A percentile compares a stretch with the other conserved stretches of the same genome.
phyloP scores from a whole-genome alignment of 2,113 vertebrate species.

The Pipa parva region DNA sequence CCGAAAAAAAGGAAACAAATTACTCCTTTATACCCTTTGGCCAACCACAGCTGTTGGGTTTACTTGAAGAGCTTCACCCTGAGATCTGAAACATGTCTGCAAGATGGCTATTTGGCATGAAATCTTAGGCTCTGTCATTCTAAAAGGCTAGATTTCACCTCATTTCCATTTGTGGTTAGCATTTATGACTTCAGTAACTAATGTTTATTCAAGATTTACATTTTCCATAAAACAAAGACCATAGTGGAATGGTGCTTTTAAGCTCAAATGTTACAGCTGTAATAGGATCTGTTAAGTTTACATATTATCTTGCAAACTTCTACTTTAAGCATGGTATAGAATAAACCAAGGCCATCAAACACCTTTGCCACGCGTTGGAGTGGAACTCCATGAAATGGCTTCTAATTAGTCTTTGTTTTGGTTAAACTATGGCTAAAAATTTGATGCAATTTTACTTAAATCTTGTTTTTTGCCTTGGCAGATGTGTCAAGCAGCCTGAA shows the following conservation, averaged over 20 bases:
- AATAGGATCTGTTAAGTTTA: constrained; percentile 19
- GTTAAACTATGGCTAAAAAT: constrained; percentile 36
- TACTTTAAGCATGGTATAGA: constrained; percentile 27
- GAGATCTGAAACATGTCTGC: too few species aligned
- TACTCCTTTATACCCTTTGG: too few species aligned
- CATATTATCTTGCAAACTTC: not conserved
- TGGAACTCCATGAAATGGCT: constrained; percentile 7
- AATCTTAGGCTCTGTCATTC: too few species aligned
- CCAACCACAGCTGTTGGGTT: too few species aligned
- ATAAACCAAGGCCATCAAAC: constrained; percentile 4
- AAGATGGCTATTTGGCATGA: too few species aligned
- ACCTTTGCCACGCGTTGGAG: not conserved
- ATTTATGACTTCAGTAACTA: not conserved
- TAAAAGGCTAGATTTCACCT: too few species aligned
- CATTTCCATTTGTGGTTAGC: too few species aligned
- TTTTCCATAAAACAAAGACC: constrained; percentile 7
- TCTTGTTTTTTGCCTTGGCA: constrained; percentile 31
- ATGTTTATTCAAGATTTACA: not conserved
- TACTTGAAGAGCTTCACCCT: too few species aligned
- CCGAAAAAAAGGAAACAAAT: too few species aligned
- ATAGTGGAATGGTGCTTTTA: constrained; percentile 2
- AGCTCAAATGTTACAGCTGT: constrained; percentile 23
- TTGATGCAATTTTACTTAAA: constrained; percentile 38
- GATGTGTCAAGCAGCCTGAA: constrained; percentile 31
- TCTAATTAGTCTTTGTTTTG: constrained; percentile 26